Percentiles rank a stretch among this genome's conserved stretches.
These are phyloP conservation scores for Cherax destructor DNA, from an alignment of 1,140 invertebrate species.

Conservation along the genomic window DNA sequence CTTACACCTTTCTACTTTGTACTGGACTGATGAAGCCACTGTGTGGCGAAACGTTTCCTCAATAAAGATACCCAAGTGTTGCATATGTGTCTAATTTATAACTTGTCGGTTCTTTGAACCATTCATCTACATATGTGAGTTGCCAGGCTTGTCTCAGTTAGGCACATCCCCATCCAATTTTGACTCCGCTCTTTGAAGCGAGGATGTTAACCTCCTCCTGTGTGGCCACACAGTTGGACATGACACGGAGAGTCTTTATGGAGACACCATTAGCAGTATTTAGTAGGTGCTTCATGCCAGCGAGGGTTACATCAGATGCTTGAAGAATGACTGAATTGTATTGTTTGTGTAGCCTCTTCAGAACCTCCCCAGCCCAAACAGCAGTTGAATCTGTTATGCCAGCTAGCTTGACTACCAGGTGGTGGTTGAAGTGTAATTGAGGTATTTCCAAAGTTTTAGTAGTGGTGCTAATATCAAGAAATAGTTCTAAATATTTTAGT, in stretches of 20 bases:
- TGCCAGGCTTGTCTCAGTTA: not conserved
- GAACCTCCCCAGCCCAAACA: constrained; percentile 47
- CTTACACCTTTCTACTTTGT: too few relatives aligned
- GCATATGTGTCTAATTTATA: too few relatives aligned
- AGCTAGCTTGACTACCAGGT: constrained; percentile 39
- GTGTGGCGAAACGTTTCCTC: too few relatives aligned
- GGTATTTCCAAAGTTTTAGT: not conserved
- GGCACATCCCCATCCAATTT: not conserved
- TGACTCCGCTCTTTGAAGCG: not conserved
- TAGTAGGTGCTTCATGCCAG: constrained; percentile 10
- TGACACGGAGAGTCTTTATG: constrained; percentile 27
- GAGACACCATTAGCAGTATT: not conserved
- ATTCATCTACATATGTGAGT: not conserved
- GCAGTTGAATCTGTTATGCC: constrained; percentile 28
- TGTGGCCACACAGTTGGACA: constrained; percentile 1
- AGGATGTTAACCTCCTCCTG: not conserved
- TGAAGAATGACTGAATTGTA: constrained; percentile 49
- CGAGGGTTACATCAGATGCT: not conserved
- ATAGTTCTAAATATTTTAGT: constrained; percentile 32
- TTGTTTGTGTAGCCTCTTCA: not conserved
- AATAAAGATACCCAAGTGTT: too few relatives aligned
- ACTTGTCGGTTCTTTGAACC: too few relatives aligned
- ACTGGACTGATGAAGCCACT: too few relatives aligned
- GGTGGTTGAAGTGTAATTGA: not conserved
- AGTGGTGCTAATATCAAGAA: constrained; percentile 18